Base-by-base conservation (phyloP, 2,797 vertebrate species). In the Clangula hyemalis region DNA sequence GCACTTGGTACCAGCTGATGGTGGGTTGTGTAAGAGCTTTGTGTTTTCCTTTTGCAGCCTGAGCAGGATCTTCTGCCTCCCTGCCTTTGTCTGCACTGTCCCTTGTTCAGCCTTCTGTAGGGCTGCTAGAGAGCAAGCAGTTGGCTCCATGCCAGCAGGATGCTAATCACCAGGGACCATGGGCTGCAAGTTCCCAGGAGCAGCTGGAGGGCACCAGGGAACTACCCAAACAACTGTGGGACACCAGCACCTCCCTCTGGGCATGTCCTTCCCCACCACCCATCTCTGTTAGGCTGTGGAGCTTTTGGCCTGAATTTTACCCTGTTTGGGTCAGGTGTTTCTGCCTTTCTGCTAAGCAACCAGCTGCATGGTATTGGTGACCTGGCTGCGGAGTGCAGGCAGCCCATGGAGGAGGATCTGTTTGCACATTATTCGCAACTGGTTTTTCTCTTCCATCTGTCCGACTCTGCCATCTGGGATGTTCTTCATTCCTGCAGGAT, bases 401-500 rank as follows among this genome's bases (percentile, higher is more conserved):
- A 89, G 86, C 72, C 41, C 2, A 1, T 54, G 0, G 0, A 77
- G 51, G 41, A 86, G 65, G 32, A 73, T 71, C 89, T 71, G 36
- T 83, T 69, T 93, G 75, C 72, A 65, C 36, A 91, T 94, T 83
- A 83, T 85, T 93, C 87, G 85, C 72, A 39, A 39, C 47, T 5
- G 13, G 32, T 32, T 61, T 92, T 89, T 73, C 51, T 45, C 69
- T 68, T 89, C 87, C 79, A 69, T 94, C 87, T 92, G 89, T 54
- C 73, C 0, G 1, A 19, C 20, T 87, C 22, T 20, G 24, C 65
- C 91, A 82, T 93, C 54, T 89, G 93, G 75, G 72, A 58, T 58
- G 28, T 49, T 92, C 87, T 65, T 57, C 19, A 1, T 83, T 94
- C 82, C 76, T 81, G 62, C 49, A 87, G 84, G 82, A 61, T 69